Conservation (phyloP, 2,888 invertebrate genomes). For the Zootermopsis nevadensis region DNA sequence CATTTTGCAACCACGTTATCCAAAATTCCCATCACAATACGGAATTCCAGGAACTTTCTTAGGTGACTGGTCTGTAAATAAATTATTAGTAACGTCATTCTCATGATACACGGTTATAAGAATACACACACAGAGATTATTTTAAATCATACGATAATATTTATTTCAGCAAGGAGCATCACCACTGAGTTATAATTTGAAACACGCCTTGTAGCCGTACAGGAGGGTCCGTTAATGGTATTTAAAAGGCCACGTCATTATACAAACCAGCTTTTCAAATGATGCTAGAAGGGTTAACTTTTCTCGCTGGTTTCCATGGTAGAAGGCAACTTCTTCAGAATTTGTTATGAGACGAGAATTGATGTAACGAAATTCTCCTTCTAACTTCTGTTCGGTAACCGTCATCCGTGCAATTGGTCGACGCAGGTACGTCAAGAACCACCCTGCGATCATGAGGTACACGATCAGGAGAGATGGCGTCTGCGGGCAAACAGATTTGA, state of each 20-base stretch:
- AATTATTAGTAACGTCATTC: not conserved
- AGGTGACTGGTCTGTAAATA: constrained; percentile 76
- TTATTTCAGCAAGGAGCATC: too few species aligned
- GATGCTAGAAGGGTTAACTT: constrained; percentile 87
- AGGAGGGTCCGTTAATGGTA: not conserved
- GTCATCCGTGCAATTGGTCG: constrained; percentile 91
- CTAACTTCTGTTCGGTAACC: constrained; percentile 94
- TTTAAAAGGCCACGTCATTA: not conserved
- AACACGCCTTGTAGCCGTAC: not conserved
- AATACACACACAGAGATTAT: too few species aligned
- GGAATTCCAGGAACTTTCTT: constrained; percentile 88
- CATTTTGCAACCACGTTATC: constrained; percentile 98
- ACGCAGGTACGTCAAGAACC: constrained; percentile 86
- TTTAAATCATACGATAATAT: too few species aligned
- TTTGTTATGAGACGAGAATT: constrained; percentile 97
- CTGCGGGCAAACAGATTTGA: constrained; percentile 64
- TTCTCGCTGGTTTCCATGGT: constrained; percentile 77
- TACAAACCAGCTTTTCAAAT: constrained; percentile 80
- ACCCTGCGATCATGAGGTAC: constrained; percentile 89
- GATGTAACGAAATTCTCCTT: constrained; percentile 97
- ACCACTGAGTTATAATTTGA: too few species aligned
- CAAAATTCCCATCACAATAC: constrained; percentile 90
- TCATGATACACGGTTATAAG: too few species aligned
- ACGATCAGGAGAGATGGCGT: constrained; percentile 90
- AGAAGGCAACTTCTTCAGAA: constrained; percentile 85